A percentile compares a stretch with the other conserved stretches of the same genome.
These are phyloP conservation scores for Hippocampus zosterae DNA, from an alignment of 2,113 vertebrate genomes.

Conservation along the genomic window DNA sequence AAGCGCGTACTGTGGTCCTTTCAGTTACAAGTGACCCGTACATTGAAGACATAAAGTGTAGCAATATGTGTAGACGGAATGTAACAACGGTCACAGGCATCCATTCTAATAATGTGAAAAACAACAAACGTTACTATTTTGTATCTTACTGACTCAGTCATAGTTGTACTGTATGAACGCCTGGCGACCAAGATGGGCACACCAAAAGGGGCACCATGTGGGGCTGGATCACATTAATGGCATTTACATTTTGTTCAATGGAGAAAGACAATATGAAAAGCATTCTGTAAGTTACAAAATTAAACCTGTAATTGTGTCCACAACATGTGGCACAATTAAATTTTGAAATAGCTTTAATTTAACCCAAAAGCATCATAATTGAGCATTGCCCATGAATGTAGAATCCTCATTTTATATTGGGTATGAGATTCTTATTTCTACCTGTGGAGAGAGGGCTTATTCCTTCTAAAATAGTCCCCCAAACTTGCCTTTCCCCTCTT, in stretches of 20 bases:
- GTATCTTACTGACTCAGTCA: not conserved
- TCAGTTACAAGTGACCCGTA: not conserved
- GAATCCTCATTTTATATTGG: not conserved
- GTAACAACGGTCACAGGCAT: too few species aligned
- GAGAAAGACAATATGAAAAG: not conserved
- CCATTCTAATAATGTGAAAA: too few species aligned
- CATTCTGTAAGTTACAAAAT: not conserved
- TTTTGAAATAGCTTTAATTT: too few species aligned
- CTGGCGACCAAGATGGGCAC: not conserved
- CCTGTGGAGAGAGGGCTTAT: not conserved
- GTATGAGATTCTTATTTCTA: not conserved
- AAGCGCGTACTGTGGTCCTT: not conserved
- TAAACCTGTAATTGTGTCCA: too few species aligned
- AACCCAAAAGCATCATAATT: not conserved
- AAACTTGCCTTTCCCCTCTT: slow-evolving; percentile 12
- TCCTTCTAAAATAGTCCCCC: slow-evolving; percentile 13
- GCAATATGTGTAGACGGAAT: too few species aligned
- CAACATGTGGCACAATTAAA: too few species aligned
- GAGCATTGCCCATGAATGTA: not conserved
- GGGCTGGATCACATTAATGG: not conserved
- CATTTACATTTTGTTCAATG: not conserved
- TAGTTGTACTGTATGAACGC: not conserved
- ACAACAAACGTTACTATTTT: not conserved
- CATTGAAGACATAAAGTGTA: too few species aligned
- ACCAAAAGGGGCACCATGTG: not conserved